Evolutionary conservation across 2,888 invertebrate species (phyloP).

Genomic region (Bugulina stolonifera): DNA sequence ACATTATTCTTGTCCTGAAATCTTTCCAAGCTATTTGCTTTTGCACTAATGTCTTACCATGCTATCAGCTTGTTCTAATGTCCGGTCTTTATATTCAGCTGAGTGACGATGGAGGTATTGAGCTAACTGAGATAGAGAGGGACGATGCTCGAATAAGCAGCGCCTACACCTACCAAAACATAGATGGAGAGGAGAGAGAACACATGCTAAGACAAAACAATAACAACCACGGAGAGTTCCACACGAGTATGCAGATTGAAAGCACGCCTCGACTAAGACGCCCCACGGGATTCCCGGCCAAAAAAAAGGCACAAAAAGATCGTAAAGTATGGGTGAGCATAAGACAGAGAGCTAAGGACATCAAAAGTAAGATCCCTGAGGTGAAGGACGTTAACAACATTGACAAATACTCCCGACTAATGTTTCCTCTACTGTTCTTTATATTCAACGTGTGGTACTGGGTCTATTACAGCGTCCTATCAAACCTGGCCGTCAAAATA

Average conservation of each 20-base stretch:
- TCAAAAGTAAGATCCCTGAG: constrained; percentile 43
- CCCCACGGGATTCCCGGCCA: background rate
- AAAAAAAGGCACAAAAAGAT: background rate
- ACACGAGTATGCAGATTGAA: background rate
- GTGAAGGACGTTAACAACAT: constrained; percentile 94
- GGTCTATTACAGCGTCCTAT: constrained; percentile 61
- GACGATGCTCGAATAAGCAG: constrained; percentile 9
- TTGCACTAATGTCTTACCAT: no score
- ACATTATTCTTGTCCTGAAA: no score
- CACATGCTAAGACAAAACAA: constrained; percentile 2
- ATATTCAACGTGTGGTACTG: constrained; percentile 92
- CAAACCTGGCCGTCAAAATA: background rate
- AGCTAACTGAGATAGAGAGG: background rate
- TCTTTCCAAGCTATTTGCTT: no score
- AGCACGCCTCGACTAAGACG: background rate
- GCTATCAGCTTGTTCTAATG: no score
- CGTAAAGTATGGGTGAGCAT: constrained; percentile 36
- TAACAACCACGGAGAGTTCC: constrained; percentile 17
- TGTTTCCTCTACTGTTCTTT: constrained; percentile 91
- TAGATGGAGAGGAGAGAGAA: background rate
- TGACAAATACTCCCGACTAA: constrained; percentile 90
- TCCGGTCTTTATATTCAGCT: no score
- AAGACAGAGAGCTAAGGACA: constrained; percentile 41
- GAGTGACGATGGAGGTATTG: constrained; percentile 4
- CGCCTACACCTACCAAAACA: background rate